Conservation (phyloP, 2,113 vertebrate genomes). For the Amphilophus citrinellus region DNA sequence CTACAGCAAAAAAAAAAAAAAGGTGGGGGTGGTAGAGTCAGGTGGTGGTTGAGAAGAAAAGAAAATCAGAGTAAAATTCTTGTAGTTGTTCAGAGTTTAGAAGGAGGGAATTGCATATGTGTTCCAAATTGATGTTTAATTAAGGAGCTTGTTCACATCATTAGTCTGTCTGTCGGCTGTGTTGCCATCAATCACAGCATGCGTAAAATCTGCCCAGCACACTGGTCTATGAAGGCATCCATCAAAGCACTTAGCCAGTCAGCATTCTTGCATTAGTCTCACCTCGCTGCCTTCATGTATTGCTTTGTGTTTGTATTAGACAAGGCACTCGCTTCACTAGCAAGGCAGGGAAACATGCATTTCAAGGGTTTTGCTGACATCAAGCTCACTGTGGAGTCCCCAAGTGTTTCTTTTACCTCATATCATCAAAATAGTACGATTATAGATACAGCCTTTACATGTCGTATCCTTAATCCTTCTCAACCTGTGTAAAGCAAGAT, state of each 20-base stretch:
- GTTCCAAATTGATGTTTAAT: conserved; percentile 80
- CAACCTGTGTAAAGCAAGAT: not conserved
- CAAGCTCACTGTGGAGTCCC: not conserved
- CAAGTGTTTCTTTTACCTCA: not conserved
- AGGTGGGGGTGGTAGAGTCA: not conserved
- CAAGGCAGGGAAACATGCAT: conserved; percentile 1
- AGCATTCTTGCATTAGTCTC: conserved; percentile 56
- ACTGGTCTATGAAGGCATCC: conserved; percentile 61
- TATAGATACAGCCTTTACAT: not conserved
- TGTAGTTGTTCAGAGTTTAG: not conserved
- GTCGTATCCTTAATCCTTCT: not conserved
- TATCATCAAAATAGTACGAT: not conserved
- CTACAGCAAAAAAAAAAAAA: not conserved
- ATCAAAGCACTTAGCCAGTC: conserved; percentile 70
- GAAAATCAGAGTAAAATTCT: not conserved
- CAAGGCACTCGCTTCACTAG: not conserved
- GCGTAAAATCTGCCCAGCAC: conserved; percentile 64
- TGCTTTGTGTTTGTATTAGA: conserved; percentile 34
- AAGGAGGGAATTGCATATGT: conserved; percentile 60
- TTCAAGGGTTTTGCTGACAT: not conserved
- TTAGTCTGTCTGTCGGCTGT: conserved; percentile 74
- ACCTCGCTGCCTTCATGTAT: conserved; percentile 47
- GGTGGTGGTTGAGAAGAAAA: not conserved
- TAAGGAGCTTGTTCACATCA: conserved; percentile 77
- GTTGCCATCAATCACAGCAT: conserved; percentile 73